Evolutionary conservation across 2,797 vertebrate species (phyloP).

Genomic region (Eulemur rubriventer): DNA sequence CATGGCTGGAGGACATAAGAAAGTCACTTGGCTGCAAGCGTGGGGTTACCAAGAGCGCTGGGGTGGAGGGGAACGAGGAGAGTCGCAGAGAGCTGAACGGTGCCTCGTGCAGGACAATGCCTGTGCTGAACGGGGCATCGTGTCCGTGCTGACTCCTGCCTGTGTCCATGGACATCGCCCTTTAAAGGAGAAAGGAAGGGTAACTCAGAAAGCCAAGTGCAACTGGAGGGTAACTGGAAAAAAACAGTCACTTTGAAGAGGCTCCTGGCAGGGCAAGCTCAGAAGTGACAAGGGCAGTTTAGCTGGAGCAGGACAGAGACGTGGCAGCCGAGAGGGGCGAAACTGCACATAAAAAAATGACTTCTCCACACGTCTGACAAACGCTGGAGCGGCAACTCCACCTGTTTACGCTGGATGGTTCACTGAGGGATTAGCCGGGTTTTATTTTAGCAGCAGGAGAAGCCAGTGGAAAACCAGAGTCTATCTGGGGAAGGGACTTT

Average conservation of each 20-base stretch:
- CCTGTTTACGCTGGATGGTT: slow-evolving; percentile 40
- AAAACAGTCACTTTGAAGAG: neutral
- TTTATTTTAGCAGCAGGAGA: slow-evolving; percentile 72
- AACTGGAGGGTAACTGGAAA: neutral
- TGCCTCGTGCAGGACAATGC: rapidly evolving
- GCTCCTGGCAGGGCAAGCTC: neutral
- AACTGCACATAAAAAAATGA: neutral
- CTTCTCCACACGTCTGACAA: neutral
- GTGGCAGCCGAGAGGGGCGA: neutral
- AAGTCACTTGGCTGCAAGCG: neutral
- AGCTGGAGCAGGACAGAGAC: neutral
- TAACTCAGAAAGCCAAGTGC: neutral
- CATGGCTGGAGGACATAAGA: neutral
- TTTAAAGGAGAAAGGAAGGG: neutral
- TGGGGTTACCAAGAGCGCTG: neutral
- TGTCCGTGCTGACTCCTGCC: neutral
- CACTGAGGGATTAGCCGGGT: slow-evolving; percentile 24
- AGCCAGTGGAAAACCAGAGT: slow-evolving; percentile 42
- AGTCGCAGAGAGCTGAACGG: rapidly evolving
- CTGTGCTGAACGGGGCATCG: rapidly evolving
- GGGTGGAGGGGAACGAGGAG: neutral
- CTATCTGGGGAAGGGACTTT: slow-evolving; percentile 67
- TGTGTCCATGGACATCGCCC: neutral
- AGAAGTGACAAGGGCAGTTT: neutral
- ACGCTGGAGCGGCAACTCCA: neutral